Evolutionary conservation across 2,888 invertebrate genomes (phyloP).

Genomic region (Rotaria magnacalcarata): DNA sequence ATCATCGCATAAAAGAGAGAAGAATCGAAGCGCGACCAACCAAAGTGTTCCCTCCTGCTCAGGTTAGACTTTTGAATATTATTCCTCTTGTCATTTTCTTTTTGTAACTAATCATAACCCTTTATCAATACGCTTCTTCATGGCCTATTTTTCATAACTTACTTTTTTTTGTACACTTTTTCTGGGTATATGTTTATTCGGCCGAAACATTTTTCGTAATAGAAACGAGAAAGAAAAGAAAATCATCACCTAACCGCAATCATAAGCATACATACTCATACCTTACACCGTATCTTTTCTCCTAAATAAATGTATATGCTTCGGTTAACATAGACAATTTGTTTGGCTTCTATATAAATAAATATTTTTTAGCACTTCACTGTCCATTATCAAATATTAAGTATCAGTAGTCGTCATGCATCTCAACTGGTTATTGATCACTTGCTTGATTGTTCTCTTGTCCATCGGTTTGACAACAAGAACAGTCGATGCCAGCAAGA

Average conservation of each 20-base stretch:
- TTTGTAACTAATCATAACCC: neutral
- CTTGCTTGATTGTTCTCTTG: neutral
- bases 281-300: too few species aligned
- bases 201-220: too few species aligned
- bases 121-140: too few species aligned
- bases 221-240: too few species aligned
- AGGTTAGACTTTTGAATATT: neutral
- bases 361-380: neutral
- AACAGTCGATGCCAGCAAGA: constrained; percentile 24
- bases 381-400: neutral
- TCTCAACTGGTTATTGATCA: constrained; percentile 6
- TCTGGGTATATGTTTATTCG: too few species aligned
- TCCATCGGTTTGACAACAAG: neutral
- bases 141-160: too few species aligned
- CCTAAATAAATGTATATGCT: too few species aligned
- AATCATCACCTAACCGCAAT: too few species aligned
- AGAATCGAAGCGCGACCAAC: neutral
- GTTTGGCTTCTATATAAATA: neutral
- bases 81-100: neutral
- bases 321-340: neutral
- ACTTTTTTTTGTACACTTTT: too few species aligned
- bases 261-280: too few species aligned
- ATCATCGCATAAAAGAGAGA: neutral
- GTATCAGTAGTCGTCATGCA: neutral
- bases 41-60: neutral